Evolutionary conservation across 2,113 vertebrate genomes (phyloP), one percentile per base, ranked within the genome.

Genomic region (Mugil cephalus): DNA sequence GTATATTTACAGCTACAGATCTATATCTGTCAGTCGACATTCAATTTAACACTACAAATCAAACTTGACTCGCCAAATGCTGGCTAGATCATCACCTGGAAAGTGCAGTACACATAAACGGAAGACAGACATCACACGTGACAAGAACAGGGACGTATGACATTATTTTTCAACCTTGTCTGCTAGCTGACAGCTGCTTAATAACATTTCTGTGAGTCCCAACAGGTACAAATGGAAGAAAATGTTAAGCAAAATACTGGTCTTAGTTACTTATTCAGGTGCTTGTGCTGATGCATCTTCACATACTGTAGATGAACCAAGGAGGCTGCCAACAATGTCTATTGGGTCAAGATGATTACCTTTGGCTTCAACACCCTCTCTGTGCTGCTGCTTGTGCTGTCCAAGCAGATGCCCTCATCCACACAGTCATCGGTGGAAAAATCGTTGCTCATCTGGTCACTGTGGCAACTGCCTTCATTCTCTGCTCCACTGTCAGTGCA

Each of bases 391-490:
- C 93, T 94, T 11, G 91, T 95, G 87, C 85, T 99, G 88, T 99
- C 98, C 58, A 99, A 94, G 89, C 97, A 98, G 89, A 99, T 99
- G 72, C 98, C 98, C 92, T 99, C 98, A 84, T 99, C 98, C 47
- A 99, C 95, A 50, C 94, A 96, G 70, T 99, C 98, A 39, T 99
- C 97, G 2, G 96, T 98, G 83, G 96, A 98, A 91, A 99, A 99
- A 85, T 99, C 98, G 46, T 97, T 99, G 94, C 97, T 99, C 97
- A 99, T 96, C 91, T 99, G 98, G 93, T 99, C 98, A 50, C 98
- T 99, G 93, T 99, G 98, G 92, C 98, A 99, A 88, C 98, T 99
- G 79, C 98, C 98, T 95, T 99, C 98, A 75, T 99, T 99, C 91
- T 99, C 98, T 12, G 98, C 98, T 78, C 98, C 98, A 50, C 98